Percentiles rank a stretch among this genome's conserved stretches.
Conservation (phyloP, 2,888 invertebrate species). For the Colostygia pectinataria region DNA sequence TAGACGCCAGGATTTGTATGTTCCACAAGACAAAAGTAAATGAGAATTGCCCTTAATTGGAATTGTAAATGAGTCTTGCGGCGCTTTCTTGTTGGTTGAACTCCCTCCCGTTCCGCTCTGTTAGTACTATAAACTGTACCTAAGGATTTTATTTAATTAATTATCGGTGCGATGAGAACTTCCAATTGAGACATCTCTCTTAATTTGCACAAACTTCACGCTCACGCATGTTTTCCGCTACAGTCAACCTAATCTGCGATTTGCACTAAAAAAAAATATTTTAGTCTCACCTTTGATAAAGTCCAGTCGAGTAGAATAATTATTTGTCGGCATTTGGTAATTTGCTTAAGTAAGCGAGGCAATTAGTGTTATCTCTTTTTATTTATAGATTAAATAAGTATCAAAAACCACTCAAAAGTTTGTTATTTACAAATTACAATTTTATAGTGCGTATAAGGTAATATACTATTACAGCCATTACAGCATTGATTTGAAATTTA, state of each 20-base stretch:
- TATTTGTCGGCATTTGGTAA: constrained; percentile 37
- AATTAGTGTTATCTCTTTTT: constrained; percentile 36
- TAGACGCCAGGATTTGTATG: constrained; percentile 63
- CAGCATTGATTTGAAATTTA: constrained; percentile 51
- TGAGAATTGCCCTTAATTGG: constrained; percentile 79
- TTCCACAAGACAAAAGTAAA: constrained; percentile 75
- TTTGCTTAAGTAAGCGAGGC: constrained; percentile 35
- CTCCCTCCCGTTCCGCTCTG: constrained; percentile 68
- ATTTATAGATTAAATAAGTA: too few relatives aligned
- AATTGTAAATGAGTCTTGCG: constrained; percentile 80
- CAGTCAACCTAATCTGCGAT: constrained; percentile 42
- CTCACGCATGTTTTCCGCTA: constrained; percentile 47
- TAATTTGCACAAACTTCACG: constrained; percentile 53
- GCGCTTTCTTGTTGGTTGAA: constrained; percentile 76
- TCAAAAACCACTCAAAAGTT: too few relatives aligned
- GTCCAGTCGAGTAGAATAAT: constrained; percentile 40
- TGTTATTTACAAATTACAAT: too few relatives aligned
- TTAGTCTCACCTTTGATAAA: too few relatives aligned
- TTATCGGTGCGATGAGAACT: constrained; percentile 56
- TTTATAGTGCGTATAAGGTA: too few relatives aligned
- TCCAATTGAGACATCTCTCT: constrained; percentile 60
- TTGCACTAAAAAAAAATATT: constrained; percentile 40
- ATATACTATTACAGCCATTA: too few relatives aligned
- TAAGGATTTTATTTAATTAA: constrained; percentile 81
- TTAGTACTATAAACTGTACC: constrained; percentile 78